Evolutionary conservation across 2,113 vertebrate species (phyloP), one percentile per base, ranked within the genome.

Genomic region (Festucalex cinctus): DNA sequence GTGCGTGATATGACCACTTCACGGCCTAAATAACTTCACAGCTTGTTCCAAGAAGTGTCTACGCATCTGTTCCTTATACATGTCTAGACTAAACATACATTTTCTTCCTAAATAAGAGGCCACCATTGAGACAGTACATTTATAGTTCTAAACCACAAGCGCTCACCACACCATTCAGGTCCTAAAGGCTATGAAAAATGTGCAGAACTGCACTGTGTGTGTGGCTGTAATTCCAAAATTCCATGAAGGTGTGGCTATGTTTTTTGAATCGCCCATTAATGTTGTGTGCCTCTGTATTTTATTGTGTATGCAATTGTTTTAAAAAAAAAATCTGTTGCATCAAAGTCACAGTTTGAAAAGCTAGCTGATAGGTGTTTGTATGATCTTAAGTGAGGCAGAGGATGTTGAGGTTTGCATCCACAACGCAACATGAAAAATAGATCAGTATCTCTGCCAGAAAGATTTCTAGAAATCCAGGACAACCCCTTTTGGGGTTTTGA

Each of bases 11-110:
- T 60, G 4, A 61, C 13, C 67, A 75, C 61, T 44, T 51, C 17
- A 76, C 63, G 68, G 61, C 57, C 19, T 39, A 54, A 76, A 75
- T 59, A 70, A 69, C 24, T 56, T 14, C 46, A 51, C 60, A 64
- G 69, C 57, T 69, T 26, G 59, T 73, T 70, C 75, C 70, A 39
- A 69, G 71, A 69, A 36, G 39, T 19, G 64, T 19, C 41, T 53
- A 46, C 26, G 72, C 59, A 70, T 88, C 63, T 80, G 82, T 72
- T 83, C 73, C 75, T 26, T 39, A 86, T 79, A 74, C 64, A 17
- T 64, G 77, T 88, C 86, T 85, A 90, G 90, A 88, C 86, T 85
- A 87, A 89, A 91, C 83, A 85, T 73, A 88, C 72, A 82, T 81
- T 73, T 83, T 77, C 73, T 66, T 76, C 65, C 74, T 74, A 69